Conservation (phyloP, 2,113 vertebrate genomes). For the Asarcornis scutulata region DNA sequence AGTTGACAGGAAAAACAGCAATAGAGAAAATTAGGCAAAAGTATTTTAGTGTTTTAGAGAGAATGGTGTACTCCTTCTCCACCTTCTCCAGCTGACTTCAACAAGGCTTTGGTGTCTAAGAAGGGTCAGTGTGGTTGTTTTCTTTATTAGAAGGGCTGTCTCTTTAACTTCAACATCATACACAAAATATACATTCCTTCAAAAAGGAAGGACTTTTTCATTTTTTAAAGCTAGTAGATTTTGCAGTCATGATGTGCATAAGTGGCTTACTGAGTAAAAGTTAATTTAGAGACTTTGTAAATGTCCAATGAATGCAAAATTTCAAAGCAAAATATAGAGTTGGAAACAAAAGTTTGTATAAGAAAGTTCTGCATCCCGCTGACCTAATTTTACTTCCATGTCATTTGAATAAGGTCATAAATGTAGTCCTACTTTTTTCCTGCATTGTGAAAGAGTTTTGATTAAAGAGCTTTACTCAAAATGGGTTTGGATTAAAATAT, state of each 20-base stretch:
- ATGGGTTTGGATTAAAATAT: slow-evolving; percentile 22
- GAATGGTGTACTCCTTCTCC: rapidly evolving
- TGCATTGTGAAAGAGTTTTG: slow-evolving; percentile 1
- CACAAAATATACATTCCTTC: background rate
- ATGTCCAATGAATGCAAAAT: background rate
- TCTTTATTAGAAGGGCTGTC: background rate
- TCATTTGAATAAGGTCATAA: slow-evolving; percentile 37
- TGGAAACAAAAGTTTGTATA: background rate
- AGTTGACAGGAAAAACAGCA: background rate
- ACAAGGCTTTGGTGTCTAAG: background rate
- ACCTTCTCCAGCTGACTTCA: background rate
- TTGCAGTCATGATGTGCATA: background rate
- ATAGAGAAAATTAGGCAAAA: background rate
- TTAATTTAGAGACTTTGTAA: background rate
- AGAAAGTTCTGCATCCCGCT: background rate
- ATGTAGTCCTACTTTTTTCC: background rate
- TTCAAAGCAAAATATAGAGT: background rate
- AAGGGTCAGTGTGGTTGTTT: background rate
- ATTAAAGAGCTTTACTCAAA: slow-evolving; percentile 46
- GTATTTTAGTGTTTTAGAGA: background rate
- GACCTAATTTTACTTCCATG: slow-evolving; percentile 55
- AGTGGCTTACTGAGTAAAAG: background rate
- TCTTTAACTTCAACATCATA: background rate
- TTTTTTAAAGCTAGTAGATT: background rate
- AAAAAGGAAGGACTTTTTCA: background rate